Conservation (phyloP, 2,888 invertebrate species). For the Trissoscelio sp. region DNA sequence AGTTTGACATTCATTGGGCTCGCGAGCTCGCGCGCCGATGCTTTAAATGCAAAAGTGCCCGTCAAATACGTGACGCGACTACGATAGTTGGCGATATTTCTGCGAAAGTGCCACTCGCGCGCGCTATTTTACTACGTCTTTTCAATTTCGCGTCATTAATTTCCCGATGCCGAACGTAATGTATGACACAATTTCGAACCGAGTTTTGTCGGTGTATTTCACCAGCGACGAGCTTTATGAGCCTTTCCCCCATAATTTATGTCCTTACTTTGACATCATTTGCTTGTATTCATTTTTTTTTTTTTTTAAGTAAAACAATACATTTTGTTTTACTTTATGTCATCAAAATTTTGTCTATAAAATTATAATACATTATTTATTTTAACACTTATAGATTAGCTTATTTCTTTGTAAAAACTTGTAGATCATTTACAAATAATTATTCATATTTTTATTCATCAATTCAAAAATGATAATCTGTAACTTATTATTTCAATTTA, state of each 20-base stretch:
- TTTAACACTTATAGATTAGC: no score
- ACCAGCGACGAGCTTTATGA: neutral
- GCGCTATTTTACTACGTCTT: slow-evolving; percentile 58
- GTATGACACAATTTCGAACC: slow-evolving; percentile 42
- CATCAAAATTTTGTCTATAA: no score
- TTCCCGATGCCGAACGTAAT: slow-evolving; percentile 45
- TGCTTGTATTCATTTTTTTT: neutral
- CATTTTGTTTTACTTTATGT: no score
- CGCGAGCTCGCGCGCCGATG: slow-evolving; percentile 36
- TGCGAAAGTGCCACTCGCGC: slow-evolving; percentile 54
- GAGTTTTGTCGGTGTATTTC: slow-evolving; percentile 28
- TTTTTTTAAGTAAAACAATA: no score
- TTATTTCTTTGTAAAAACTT: no score
- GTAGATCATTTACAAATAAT: no score
- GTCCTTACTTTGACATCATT: slow-evolving; percentile 11
- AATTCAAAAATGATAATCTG: no score
- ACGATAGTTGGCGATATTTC: slow-evolving; percentile 57
- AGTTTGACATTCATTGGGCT: slow-evolving; percentile 69
- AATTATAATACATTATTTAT: no score
- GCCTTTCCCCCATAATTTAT: slow-evolving; percentile 16
- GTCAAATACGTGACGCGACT: slow-evolving; percentile 66
- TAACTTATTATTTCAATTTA: no score
- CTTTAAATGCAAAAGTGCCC: slow-evolving; percentile 68
- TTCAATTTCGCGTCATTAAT: slow-evolving; percentile 63
- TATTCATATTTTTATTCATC: no score